Conservation (phyloP, 2,888 invertebrate genomes). For the Desoria tigrina region DNA sequence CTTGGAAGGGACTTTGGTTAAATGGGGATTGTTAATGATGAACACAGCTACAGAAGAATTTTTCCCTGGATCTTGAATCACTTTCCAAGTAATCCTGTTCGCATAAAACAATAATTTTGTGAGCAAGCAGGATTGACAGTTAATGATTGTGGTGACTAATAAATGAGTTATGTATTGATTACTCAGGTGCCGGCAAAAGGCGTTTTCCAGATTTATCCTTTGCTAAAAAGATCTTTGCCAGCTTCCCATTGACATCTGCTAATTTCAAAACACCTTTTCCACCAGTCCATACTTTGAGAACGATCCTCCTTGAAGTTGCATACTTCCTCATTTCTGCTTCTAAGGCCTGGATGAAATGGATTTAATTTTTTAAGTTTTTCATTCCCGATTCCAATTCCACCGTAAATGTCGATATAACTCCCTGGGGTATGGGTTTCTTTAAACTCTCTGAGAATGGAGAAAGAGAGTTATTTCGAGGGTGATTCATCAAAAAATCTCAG, state of each 20-base stretch:
- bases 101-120: no score
- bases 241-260: slow-evolving; percentile 56
- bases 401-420: no score
- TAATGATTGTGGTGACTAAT: no score
- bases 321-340: slow-evolving; percentile 61
- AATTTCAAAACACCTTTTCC: slow-evolving; percentile 64
- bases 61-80: slow-evolving; percentile 61
- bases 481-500: no score
- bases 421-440: no score
- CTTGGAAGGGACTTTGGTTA: slow-evolving; percentile 42
- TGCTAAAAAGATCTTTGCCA: slow-evolving; percentile 57
- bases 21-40: slow-evolving; percentile 67
- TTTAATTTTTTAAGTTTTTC: no score
- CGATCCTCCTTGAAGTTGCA: slow-evolving; percentile 56
- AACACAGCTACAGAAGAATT: slow-evolving; percentile 64
- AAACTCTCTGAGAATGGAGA: no score
- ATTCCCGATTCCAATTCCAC: no score
- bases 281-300: slow-evolving; percentile 62
- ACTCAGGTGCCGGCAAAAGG: slow-evolving; percentile 44
- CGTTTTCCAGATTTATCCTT: slow-evolving; percentile 27
- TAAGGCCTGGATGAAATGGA: no score
- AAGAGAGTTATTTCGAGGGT: no score
- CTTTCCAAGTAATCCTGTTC: slow-evolving; percentile 59
- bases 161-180: slow-evolving; percentile 8
- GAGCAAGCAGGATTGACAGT: no score